Evolutionary conservation across 2,113 vertebrate species (phyloP).

Genomic region (Myiopsitta monachus): DNA sequence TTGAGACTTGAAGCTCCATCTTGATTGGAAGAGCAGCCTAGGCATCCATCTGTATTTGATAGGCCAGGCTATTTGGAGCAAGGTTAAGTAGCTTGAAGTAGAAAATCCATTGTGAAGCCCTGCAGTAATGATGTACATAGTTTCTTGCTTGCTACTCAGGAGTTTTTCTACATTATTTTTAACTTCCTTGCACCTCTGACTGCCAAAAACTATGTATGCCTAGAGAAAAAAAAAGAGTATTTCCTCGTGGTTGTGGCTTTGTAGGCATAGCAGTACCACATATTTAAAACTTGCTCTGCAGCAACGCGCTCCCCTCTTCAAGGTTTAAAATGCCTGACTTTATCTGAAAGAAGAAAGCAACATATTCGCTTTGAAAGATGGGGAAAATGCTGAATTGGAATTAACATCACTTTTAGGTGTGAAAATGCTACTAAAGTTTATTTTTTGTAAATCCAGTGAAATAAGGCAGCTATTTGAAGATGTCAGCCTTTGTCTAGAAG

Average conservation of each 20-base stretch:
- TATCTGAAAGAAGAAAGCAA: background rate
- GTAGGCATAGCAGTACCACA: background rate
- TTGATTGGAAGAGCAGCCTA: background rate
- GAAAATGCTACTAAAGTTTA: background rate
- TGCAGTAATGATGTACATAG: background rate
- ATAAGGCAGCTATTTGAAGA: background rate
- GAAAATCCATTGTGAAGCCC: background rate
- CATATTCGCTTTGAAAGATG: background rate
- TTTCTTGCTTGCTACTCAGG: background rate
- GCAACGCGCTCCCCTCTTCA: rapidly evolving
- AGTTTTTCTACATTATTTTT: background rate
- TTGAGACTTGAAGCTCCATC: background rate
- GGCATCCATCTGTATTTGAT: background rate
- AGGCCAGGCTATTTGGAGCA: background rate
- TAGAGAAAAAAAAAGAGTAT: background rate
- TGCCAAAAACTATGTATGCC: background rate
- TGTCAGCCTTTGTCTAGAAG: background rate
- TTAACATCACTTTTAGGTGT: background rate
- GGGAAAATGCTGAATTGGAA: background rate
- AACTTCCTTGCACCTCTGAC: background rate
- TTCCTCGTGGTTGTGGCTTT: background rate
- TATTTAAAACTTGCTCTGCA: background rate
- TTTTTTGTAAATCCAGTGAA: background rate
- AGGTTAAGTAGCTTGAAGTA: background rate
- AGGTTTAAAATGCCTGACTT: background rate